phyloP scores from a whole-genome alignment of 2,113 vertebrate species.

The Corythoichthys haematopterus region DNA sequence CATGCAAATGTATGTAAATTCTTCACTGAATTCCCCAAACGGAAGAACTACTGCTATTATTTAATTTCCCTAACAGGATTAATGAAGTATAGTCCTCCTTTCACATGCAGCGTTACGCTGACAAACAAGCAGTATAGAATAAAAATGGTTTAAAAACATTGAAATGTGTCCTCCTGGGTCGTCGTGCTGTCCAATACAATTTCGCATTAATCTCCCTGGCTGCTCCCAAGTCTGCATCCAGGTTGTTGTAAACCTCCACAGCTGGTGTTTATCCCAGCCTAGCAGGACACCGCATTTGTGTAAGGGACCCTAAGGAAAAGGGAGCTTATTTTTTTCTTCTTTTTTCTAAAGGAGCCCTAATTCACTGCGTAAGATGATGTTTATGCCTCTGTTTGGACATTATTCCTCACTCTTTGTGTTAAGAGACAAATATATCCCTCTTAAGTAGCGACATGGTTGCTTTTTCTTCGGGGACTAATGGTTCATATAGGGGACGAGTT shows the following conservation, averaged over 20 bases:
- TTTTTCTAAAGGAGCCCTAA: not conserved
- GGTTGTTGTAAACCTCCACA: not conserved
- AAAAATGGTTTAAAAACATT: not conserved
- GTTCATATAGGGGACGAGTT: too few species aligned
- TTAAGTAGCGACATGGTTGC: too few species aligned
- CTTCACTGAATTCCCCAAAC: not conserved
- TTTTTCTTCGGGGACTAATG: too few species aligned
- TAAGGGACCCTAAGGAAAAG: not conserved
- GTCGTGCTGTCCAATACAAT: not conserved
- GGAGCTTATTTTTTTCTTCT: not conserved
- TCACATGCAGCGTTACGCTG: not conserved
- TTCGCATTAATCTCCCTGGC: not conserved
- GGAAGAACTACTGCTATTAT: not conserved
- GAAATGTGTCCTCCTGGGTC: not conserved
- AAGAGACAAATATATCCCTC: not conserved
- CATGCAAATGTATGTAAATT: not conserved
- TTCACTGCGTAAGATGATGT: not conserved
- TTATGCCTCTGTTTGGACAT: not conserved
- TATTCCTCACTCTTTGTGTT: not conserved
- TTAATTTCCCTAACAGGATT: not conserved
- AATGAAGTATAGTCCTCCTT: not conserved
- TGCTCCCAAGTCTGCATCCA: not conserved
- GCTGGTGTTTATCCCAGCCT: conserved; percentile 3
- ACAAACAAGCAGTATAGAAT: not conserved
- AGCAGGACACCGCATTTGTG: not conserved